Evolutionary conservation across 2,113 vertebrate genomes (phyloP), one percentile per base, ranked within the genome.

Genomic region (Thymallus thymallus): DNA sequence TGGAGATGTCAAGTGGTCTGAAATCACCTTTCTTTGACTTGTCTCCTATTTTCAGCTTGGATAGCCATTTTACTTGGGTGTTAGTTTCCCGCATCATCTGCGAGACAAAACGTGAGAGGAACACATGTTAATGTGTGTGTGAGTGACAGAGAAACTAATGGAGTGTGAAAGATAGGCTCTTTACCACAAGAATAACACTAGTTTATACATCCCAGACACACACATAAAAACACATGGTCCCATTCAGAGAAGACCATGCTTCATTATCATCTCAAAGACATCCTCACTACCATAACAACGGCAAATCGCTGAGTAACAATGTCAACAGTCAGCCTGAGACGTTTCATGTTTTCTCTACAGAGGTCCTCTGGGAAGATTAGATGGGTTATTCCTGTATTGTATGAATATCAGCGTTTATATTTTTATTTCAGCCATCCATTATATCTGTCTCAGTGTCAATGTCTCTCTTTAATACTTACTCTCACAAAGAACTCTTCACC

Each of bases 21-120:
- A 18, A 67, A 69, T 76, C 77, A 93, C 93, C 93, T 93, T 94
- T 94, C 86, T 93, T 94, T 75, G 93, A 94, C 75, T 94, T 94
- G 68, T 92, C 93, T 48, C 93, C 93, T 32, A 94, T 94, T 82
- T 94, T 94, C 76, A 94, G 86, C 74, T 94, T 94, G 75, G 93
- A 94, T 1, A 93, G 93, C 92, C 93, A 94, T 90, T 93, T 94
- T 88, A 94, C 93, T 90, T 92, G 89, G 61, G 93, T 94, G 88
- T 89, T 75, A 58, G 92, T 94, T 86, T 94, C 92, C 76, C 72
- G 89, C 92, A 94, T 94, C 84, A 94, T 91, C 92, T 94, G 84
- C 4, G 65, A 73, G 73, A n/a, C 68, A 13, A 48, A 69, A 82
- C 72, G 56, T 26, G 20, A 24, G 29, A 13, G 24, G 26, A 41